Conservation (phyloP, 2,797 vertebrate species). For the Epinephelus malabaricus region DNA sequence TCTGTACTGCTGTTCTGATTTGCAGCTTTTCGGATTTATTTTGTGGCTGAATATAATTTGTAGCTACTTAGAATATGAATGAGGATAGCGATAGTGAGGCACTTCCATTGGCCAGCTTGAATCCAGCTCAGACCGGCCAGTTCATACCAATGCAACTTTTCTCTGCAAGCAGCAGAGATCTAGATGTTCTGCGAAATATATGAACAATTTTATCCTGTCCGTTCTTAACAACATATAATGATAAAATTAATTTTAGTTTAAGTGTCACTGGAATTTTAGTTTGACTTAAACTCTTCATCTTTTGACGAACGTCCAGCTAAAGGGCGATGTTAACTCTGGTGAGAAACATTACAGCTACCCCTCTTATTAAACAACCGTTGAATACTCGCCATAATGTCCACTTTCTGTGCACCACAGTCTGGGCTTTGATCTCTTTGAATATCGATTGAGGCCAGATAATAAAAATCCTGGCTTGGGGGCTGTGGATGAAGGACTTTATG, state of each 20-base stretch:
- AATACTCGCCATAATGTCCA: constrained; percentile 17
- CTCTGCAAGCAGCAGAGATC: no score
- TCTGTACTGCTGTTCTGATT: no score
- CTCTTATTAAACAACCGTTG: constrained; percentile 10
- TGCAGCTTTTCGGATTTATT: no score
- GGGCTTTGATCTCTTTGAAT: constrained; percentile 22
- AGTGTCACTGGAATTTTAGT: not conserved
- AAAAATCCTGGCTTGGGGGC: constrained; percentile 5
- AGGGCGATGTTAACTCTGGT: not conserved
- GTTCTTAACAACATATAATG: not conserved
- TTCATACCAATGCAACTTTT: no score
- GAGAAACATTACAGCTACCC: not conserved
- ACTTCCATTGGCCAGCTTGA: no score
- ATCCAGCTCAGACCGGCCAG: no score
- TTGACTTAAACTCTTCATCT: not conserved
- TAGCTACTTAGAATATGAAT: no score
- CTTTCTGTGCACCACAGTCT: not conserved
- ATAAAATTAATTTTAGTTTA: not conserved
- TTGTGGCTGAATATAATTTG: no score
- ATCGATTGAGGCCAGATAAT: constrained; percentile 29
- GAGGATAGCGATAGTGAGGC: no score
- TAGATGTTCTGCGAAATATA: no score
- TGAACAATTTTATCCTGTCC: no score
- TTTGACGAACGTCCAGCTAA: not conserved
- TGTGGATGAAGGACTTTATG: constrained; percentile 31